Evolutionary conservation across 2,113 vertebrate species (phyloP).

Genomic region (Chrysemys picta): DNA sequence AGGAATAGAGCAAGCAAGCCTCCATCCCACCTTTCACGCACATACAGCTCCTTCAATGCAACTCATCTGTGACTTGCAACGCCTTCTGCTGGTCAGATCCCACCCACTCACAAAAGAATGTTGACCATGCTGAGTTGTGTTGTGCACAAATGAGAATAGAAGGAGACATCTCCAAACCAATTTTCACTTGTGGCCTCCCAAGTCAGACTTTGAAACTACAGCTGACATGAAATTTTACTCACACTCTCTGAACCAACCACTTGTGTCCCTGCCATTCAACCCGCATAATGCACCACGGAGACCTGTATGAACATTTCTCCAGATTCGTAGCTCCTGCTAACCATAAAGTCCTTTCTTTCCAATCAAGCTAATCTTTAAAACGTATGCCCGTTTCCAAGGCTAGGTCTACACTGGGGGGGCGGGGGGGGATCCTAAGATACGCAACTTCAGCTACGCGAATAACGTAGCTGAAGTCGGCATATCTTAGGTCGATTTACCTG

Average conservation of each 20-base stretch:
- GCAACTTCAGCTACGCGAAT: no score
- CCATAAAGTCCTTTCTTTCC: background rate
- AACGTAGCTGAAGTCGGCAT: no score
- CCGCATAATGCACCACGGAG: background rate
- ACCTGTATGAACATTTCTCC: background rate
- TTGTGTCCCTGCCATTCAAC: background rate
- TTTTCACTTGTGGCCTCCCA: background rate
- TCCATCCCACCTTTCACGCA: background rate
- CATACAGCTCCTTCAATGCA: background rate
- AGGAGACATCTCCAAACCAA: background rate
- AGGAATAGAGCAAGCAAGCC: background rate
- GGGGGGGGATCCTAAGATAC: no score
- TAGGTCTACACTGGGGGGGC: no score
- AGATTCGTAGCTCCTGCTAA: background rate
- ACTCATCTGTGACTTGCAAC: background rate
- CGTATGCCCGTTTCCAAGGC: background rate
- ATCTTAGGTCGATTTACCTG: no score
- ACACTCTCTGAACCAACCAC: background rate
- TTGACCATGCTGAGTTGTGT: background rate
- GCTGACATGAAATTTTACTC: background rate
- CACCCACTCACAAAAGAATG: background rate
- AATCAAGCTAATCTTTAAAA: background rate
- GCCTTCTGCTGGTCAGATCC: background rate
- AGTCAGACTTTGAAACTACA: background rate
- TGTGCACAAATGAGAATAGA: background rate